A percentile compares a stretch with the other conserved stretches of the same genome.
phyloP scores from a whole-genome alignment of 2,113 vertebrate species.

The Athene cunicularia region DNA sequence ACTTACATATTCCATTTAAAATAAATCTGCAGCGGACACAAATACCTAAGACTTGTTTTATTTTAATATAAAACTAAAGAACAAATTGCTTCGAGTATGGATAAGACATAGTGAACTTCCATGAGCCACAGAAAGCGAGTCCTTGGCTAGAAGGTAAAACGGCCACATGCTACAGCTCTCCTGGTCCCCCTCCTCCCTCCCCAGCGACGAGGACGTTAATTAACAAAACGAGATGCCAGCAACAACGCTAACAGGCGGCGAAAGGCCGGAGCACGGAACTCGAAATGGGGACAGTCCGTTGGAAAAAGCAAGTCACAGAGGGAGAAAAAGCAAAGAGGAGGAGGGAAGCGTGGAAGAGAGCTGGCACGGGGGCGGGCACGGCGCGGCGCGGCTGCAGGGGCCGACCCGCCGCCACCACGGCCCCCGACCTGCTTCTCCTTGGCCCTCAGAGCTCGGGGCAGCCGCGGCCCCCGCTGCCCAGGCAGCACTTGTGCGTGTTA shows the following conservation, averaged over 20 bases:
- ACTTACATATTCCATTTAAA: conserved; percentile 63
- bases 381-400: background rate
- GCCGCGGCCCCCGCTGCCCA: background rate
- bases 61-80: conserved; percentile 32
- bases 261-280: background rate
- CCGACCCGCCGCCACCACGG: too few species aligned
- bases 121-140: background rate
- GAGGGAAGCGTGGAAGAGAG: background rate
- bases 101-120: conserved; percentile 27
- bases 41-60: background rate
- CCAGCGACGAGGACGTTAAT: background rate
- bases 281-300: background rate
- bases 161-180: background rate
- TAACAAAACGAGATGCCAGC: background rate
- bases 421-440: background rate
- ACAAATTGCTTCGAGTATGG: background rate
- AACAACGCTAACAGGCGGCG: background rate
- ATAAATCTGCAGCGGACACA: conserved; percentile 66
- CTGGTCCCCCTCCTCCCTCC: background rate
- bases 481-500: background rate
- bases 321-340: background rate
- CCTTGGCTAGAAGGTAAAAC: conserved; percentile 32
- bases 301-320: background rate
- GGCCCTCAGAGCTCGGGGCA: background rate
- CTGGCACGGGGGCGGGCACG: background rate